Conservation (phyloP, 2,797 vertebrate genomes). For the Spizella passerina region DNA sequence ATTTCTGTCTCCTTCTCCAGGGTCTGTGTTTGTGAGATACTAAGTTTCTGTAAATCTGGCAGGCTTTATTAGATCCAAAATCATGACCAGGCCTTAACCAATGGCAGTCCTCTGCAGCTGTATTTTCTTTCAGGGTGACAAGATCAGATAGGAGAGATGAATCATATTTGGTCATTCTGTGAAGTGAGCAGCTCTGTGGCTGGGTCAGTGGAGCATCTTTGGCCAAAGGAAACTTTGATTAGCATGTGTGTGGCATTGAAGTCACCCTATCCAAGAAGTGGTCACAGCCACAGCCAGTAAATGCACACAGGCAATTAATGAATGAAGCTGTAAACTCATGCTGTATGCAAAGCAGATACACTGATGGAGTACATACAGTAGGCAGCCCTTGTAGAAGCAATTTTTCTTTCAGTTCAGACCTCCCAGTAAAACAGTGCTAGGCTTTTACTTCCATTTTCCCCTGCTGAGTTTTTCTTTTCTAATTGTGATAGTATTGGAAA, state of each 20-base stretch:
- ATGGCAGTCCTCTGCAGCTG: not conserved
- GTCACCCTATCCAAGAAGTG: not conserved
- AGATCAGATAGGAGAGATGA: not conserved
- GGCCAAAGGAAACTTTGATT: not conserved
- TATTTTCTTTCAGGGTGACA: not conserved
- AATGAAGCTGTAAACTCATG: not conserved
- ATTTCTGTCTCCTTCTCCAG: not conserved
- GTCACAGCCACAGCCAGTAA: not conserved
- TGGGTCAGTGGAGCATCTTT: not conserved
- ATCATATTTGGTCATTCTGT: not conserved
- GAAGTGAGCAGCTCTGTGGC: not conserved
- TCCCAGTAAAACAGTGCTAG: not conserved
- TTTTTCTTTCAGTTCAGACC: not conserved
- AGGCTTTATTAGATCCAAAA: not conserved
- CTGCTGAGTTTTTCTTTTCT: conserved; percentile 7
- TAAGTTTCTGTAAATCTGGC: not conserved
- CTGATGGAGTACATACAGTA: not conserved
- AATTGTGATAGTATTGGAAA: not conserved
- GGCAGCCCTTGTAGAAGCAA: not conserved
- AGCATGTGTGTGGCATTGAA: not conserved
- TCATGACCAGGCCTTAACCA: not conserved
- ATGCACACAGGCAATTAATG: not conserved
- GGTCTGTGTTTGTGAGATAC: not conserved
- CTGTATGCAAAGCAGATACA: not conserved
- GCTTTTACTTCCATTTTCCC: not conserved